Conservation (phyloP, 2,888 invertebrate genomes). For the Drosophila robusta region DNA sequence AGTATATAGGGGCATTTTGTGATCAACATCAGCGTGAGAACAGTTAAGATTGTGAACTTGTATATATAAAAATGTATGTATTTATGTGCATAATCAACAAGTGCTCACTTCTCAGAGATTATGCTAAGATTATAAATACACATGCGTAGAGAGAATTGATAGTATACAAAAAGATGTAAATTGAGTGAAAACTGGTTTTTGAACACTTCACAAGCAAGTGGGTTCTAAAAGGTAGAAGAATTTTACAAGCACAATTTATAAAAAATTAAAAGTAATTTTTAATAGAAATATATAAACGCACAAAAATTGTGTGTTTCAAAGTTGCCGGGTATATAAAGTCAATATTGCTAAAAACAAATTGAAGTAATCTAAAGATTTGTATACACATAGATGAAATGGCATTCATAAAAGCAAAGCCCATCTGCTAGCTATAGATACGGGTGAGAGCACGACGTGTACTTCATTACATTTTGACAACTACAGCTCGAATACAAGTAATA, state of each 20-base stretch:
- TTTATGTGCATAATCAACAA: neutral
- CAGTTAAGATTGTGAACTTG: neutral
- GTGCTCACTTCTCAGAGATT: neutral
- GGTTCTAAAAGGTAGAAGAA: neutral
- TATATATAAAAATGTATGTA: neutral
- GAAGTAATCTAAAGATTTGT: neutral
- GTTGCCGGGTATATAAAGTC: neutral
- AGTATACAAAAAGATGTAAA: neutral
- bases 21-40: neutral
- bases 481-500: neutral
- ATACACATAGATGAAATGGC: neutral
- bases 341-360: neutral
- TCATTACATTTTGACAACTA: too few species aligned
- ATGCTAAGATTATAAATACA: neutral
- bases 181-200: constrained; percentile 7
- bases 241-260: neutral
- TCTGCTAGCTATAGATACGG: neutral
- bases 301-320: neutral
- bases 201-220: neutral
- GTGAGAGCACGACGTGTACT: neutral
- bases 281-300: neutral
- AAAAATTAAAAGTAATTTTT: neutral
- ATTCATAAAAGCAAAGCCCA: neutral
- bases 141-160: too few species aligned
- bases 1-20: neutral